Evolutionary conservation across 2,113 vertebrate species (phyloP), one percentile per base, ranked within the genome.

Genomic region (Pipa parva): DNA sequence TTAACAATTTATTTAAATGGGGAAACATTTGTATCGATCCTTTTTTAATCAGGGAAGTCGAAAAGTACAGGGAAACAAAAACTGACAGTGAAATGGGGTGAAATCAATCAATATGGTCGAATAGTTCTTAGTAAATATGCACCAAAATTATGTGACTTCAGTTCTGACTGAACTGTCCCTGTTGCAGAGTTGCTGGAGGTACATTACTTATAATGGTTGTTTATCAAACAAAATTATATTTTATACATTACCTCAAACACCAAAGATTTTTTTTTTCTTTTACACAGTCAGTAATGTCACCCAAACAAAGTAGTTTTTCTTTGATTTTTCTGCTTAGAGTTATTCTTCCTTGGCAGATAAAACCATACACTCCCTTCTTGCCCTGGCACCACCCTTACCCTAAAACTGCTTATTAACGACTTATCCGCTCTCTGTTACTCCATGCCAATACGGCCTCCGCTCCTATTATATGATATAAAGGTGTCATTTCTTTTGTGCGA

Each of bases 251-350:
- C 25, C 7, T n/a, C 4, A 51, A 59, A 49, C 46, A 27, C 39
- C 51, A 31, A 37, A 51, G 63, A 55, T 42, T n/a, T 51, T 51
- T 42, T n/a, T 51, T 51, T 56, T 64, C 25, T 26, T 15, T 51
- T 45, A 24, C 62, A 58, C 42, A 55, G 48, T 54, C 58, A 46
- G 66, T 29, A 24, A 27, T 70, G 57, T 59, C 66, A 70, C 66
- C 66, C 66, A 70, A 70, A 70, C 66, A 70, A 70, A 70, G 61
- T 61, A 45, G 54, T 70, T 70, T 70, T 69, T 9, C 66, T 70
- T 12, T 70, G 66, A 61, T 61, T 61, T 42, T 24, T 22, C 57
- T 29, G 25, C 37, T 36, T 17, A 28, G 24, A 33, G 5, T 50
- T 51, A 39, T 42, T 24, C 18, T 36, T 12, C 58, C 26, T 70